Base-by-base conservation (phyloP, 2,113 vertebrate genomes). In the Sinocyclocheilus grahami region DNA sequence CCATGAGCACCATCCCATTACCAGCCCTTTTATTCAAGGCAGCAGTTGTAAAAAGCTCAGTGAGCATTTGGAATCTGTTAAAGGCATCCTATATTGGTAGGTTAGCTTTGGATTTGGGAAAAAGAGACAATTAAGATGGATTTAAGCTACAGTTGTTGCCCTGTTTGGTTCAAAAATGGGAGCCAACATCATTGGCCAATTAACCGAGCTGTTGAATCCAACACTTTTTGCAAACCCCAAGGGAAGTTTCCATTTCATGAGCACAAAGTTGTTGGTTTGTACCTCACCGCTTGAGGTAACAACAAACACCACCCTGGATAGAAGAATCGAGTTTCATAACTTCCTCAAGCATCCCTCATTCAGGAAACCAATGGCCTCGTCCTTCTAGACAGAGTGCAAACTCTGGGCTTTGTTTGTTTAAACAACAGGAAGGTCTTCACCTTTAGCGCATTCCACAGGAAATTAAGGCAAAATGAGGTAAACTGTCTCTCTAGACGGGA, bases 391-490 rank as follows among this genome's bases (percentile, higher is more conserved):
- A 33, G 30, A 33, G 2, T 2, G 2, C 30, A 33, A 33, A 33
- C 30, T 33, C 30, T 33, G 30, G 30, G 30, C 42, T 1, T 46
- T 46, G 89, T 94, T 94, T 94, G 92, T 88, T 89, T 90, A 88
- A 89, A 88, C 91, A 90, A 91, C 90, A 92, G 85, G 83, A 93
- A 93, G 71, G 90, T 77, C 89, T 91, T 88, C 89, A 86, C 72
- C 87, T 88, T 93, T 89, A 87, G 90, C 84, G 92, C 91, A 93
- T 94, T 94, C 91, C 89, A 89, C 24, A 77, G 93, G 90, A 91
- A 91, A 90, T 92, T 90, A 94, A 93, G 92, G 91, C 92, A 91
- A 93, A 90, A 91, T 88, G 92, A 90, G 90, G 85, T 91, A 90
- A 92, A 84, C 76, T 87, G 75, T 86, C 79, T 88, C 46, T 81